Conservation (phyloP, 2,888 invertebrate species). For the Drosophila anceps region DNA sequence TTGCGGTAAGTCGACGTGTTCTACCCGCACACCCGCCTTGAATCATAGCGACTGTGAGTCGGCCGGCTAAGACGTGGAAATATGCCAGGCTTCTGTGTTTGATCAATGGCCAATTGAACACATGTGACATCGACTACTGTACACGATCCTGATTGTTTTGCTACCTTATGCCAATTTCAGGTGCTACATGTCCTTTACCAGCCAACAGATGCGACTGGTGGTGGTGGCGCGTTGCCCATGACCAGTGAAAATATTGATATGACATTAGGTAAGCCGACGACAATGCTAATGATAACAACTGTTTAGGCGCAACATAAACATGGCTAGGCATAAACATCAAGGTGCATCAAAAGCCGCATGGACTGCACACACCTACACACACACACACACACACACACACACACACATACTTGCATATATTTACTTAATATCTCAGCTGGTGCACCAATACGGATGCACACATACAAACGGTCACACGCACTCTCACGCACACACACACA, state of each 20-base stretch:
- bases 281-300: conserved; percentile 5
- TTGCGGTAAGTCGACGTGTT: conserved; percentile 78
- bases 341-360: conserved; percentile 28
- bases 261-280: conserved; percentile 92
- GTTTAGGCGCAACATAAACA: neutral
- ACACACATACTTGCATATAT: neutral
- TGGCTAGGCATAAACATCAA: neutral
- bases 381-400: neutral
- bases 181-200: conserved; percentile 88
- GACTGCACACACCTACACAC: neutral
- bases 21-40: conserved; percentile 45
- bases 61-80: conserved; percentile 36
- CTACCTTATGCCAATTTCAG: conserved; percentile 59
- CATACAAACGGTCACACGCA: neutral
- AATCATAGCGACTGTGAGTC: conserved; percentile 11
- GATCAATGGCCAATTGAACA: neutral
- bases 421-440: conserved; percentile 41
- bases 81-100: conserved; percentile 5
- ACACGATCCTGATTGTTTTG: neutral
- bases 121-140: too few relatives aligned
- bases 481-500: neutral
- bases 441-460: conserved; percentile 25
- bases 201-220: conserved; percentile 90
- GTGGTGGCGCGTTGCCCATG: conserved; percentile 89
- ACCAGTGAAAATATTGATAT: conserved; percentile 93